Conservation (phyloP, 2,113 vertebrate genomes). For the Sphaerodactylus townsendi region DNA sequence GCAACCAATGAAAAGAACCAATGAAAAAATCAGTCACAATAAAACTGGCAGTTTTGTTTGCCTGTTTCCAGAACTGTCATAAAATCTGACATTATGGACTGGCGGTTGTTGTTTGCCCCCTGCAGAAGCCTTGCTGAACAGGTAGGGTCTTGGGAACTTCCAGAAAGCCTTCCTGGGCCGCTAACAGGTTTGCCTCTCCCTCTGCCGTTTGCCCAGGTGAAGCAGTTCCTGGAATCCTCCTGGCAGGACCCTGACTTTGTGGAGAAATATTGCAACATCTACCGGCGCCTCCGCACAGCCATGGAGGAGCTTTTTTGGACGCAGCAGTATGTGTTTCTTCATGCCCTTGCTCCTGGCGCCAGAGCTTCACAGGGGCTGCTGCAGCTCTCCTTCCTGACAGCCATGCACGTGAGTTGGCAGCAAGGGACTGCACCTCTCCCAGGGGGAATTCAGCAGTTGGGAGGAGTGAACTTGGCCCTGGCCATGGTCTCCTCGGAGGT, state of each 20-base stretch:
- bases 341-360: constrained; percentile 82
- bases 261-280: constrained; percentile 82
- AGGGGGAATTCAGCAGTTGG: too few species aligned
- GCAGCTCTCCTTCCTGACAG: constrained; percentile 85
- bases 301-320: constrained; percentile 93
- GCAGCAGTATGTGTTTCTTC: constrained; percentile 86
- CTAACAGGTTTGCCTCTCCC: background rate
- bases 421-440: too few species aligned
- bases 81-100: background rate
- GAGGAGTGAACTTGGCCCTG: background rate
- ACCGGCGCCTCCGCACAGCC: constrained; percentile 79
- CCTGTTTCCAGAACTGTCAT: background rate
- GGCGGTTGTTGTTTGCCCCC: background rate
- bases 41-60: too few species aligned
- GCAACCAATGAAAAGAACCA: background rate
- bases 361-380: constrained; percentile 86
- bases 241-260: constrained; percentile 82
- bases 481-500: background rate
- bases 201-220: constrained; percentile 73
- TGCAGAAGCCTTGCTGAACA: background rate
- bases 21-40: background rate
- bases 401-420: constrained; percentile 80
- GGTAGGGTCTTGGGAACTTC: too few species aligned
- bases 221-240: constrained; percentile 81
- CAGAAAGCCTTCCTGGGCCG: background rate